Percentiles rank a stretch among this genome's conserved stretches.
phyloP scores from a whole-genome alignment of 2,113 vertebrate genomes.

The Tapirus terrestris region DNA sequence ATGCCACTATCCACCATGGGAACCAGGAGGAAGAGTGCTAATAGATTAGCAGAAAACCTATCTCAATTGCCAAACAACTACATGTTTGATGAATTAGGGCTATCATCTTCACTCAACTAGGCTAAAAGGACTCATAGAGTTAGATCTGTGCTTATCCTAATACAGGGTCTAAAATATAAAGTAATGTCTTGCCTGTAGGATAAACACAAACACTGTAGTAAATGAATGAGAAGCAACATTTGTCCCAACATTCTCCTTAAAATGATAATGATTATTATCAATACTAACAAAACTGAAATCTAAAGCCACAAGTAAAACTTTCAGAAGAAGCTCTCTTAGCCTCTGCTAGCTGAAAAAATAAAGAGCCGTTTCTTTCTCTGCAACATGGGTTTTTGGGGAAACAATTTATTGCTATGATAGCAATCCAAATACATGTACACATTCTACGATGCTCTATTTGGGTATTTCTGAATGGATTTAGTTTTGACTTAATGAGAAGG shows the following conservation, averaged over 20 bases:
- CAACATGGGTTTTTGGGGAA: not conserved
- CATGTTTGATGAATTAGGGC: not conserved
- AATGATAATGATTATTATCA: not conserved
- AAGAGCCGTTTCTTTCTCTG: not conserved
- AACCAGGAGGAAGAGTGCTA: not conserved
- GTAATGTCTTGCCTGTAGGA: not conserved
- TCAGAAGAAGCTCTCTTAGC: not conserved
- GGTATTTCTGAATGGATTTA: slow-evolving; percentile 15
- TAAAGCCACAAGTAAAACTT: not conserved
- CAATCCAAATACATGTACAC: not conserved
- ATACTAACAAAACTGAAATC: slow-evolving; percentile 9
- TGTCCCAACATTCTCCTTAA: not conserved
- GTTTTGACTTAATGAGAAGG: slow-evolving; percentile 16
- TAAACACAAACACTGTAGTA: not conserved
- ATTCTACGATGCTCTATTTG: not conserved
- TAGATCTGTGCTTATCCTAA: not conserved
- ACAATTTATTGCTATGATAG: not conserved
- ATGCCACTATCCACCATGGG: not conserved
- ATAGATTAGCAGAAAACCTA: not conserved
- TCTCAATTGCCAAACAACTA: not conserved
- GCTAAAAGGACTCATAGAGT: not conserved
- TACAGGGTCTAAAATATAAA: not conserved
- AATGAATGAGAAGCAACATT: slow-evolving; percentile 2
- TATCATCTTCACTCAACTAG: not conserved
- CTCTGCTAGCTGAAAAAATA: slow-evolving; percentile 4